A percentile compares a stretch with the other conserved stretches of the same genome.
These are phyloP conservation scores for Salvator merianae DNA, from an alignment of 2,113 vertebrate genomes.

Conservation along the genomic window DNA sequence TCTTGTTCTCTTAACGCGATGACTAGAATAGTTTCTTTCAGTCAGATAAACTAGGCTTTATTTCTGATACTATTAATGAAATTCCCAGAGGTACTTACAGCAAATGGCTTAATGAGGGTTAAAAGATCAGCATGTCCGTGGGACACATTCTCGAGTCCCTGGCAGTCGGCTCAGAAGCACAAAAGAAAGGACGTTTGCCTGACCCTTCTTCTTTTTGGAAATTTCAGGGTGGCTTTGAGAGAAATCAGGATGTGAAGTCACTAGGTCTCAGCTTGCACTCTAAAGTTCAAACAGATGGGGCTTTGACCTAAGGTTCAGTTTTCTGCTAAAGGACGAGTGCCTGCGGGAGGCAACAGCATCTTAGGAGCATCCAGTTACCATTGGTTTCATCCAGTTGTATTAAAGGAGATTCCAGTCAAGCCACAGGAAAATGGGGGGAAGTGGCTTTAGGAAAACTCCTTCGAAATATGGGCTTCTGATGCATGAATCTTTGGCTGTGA, in stretches of 20 bases:
- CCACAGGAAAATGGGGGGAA: too few species aligned
- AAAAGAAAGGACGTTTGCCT: constrained; percentile 3
- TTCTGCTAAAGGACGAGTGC: not conserved
- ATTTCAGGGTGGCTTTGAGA: not conserved
- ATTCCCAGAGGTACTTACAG: constrained; percentile 7
- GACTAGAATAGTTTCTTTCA: constrained; percentile 34
- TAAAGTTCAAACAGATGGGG: not conserved
- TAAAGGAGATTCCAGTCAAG: not conserved
- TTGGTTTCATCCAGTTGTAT: not conserved
- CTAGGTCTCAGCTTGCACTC: constrained; percentile 10
- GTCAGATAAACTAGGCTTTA: constrained; percentile 8
- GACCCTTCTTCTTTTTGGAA: not conserved
- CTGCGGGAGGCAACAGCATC: not conserved
- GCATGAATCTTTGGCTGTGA: not conserved
- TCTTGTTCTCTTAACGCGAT: constrained; percentile 26
- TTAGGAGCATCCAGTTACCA: not conserved
- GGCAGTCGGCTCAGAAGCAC: not conserved
- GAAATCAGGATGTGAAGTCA: not conserved
- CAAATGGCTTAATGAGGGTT: not conserved
- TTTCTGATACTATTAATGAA: not conserved
- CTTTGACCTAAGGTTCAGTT: not conserved
- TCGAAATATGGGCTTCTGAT: not conserved
- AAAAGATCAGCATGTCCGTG: constrained; percentile 24
- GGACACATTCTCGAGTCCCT: constrained; percentile 1
- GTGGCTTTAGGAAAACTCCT: not conserved